Evolutionary conservation across 2,113 vertebrate genomes (phyloP), one percentile per base, ranked within the genome.

Genomic region (Ondatra zibethicus): DNA sequence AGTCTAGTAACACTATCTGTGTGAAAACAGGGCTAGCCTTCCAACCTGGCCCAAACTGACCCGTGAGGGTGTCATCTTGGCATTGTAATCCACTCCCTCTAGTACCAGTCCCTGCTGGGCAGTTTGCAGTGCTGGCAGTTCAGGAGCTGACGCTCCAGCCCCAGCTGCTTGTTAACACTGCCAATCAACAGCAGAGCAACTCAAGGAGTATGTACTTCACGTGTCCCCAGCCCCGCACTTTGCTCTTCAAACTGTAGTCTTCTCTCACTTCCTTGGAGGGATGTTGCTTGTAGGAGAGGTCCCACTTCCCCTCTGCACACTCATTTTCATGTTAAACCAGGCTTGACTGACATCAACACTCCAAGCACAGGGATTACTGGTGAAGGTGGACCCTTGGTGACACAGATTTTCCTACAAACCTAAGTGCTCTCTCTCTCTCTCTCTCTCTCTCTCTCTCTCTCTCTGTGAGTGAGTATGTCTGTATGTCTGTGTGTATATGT

Each of bases 241-340:
- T 93, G 42, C 73, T 52, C 68, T 87, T 75, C 78, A 73, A 72
- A 88, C 61, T 65, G 61, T 19, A 95, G 39, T 52, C 88, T 75
- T 92, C 50, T 85, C 81, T 78, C 88, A 90, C 58, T 87, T 97
- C 70, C 80, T 96, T 52, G 52, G 73, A 77, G 55, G 93, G 47
- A 84, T 75, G 27, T 0, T 27, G 52, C 27, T 47, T 61, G 50
- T 36, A 68, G n/a, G 63, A 95, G 73, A 78, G 68, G 63, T 55
- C 55, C 47, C 25, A 27, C n/a, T 47, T 70, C 75, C 3, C 45
- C 23, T 84, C 21, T 50, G 47, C 29, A 77, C 9, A 89, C 29
- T 39, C 84, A 86, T 89, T 88, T 91, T 86, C 68, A 65, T 93
- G 88, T 90, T 94, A 90, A 80, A 45, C 42, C 55, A 75, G 63